These are phyloP conservation scores for Strigamia crassipes DNA, from an alignment of 2,888 invertebrate species.

Conservation along the genomic window DNA sequence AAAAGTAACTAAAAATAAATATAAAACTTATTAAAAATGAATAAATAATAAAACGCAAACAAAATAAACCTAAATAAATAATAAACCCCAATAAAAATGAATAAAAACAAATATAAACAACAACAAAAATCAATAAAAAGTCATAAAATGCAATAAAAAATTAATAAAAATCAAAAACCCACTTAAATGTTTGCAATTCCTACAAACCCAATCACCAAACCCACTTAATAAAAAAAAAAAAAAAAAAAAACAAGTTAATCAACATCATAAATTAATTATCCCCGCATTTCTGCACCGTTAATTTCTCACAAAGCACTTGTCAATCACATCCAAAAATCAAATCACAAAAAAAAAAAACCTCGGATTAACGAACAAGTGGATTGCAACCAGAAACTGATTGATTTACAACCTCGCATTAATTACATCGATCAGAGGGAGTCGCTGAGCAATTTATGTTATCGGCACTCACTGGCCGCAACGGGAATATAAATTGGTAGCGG, in stretches of 20 bases:
- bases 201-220: neutral
- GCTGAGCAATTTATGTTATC: neutral
- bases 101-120: no score
- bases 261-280: neutral
- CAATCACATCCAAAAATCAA: neutral
- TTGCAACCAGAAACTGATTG: constrained; percentile 10
- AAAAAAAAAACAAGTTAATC: no score
- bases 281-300: neutral
- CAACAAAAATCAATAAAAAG: no score
- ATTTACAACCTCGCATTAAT: constrained; percentile 3
- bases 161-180: neutral
- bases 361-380: neutral
- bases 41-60: no score
- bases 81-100: no score
- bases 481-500: constrained; percentile 2
- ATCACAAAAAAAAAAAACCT: neutral
- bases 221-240: neutral
- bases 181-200: neutral
- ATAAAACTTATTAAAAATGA: no score
- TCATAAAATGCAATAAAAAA: no score
- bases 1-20: no score
- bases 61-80: no score
- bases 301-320: neutral
- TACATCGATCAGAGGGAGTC: constrained; percentile 10
- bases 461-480: neutral